Percentiles rank a stretch among this genome's conserved stretches.
Evolutionary conservation across 2,113 vertebrate genomes (phyloP).

Genomic region (Verasper variegatus): DNA sequence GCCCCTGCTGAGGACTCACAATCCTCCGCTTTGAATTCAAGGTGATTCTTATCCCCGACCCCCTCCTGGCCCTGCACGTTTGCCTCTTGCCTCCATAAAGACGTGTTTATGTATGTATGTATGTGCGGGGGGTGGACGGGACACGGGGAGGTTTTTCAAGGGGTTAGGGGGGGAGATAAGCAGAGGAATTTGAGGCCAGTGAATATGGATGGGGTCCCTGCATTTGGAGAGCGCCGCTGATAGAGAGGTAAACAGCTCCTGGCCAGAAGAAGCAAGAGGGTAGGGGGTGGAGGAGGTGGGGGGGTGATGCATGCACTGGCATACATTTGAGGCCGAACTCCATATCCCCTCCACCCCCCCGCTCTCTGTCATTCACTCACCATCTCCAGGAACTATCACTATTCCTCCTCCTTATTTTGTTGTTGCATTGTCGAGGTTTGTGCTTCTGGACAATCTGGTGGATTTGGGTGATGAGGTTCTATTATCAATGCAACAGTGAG

Average conservation of each 20-base stretch:
- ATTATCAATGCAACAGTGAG: slow-evolving; percentile 41
- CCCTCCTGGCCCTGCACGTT: slow-evolving; percentile 69
- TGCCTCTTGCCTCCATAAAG: slow-evolving; percentile 84
- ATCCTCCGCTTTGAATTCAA: slow-evolving; percentile 87
- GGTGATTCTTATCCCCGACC: slow-evolving; percentile 83
- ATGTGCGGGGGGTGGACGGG: slow-evolving; percentile 77
- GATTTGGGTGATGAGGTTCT: slow-evolving; percentile 51
- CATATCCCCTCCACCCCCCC: slow-evolving; percentile 46
- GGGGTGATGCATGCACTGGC: slow-evolving; percentile 76
- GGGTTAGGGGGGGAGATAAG: slow-evolving; percentile 82
- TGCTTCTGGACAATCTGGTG: slow-evolving; percentile 47
- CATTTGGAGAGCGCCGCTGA: slow-evolving; percentile 80
- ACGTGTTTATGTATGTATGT: slow-evolving; percentile 86
- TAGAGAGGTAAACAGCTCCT: slow-evolving; percentile 86
- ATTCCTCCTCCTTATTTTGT: slow-evolving; percentile 63
- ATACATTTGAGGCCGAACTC: slow-evolving; percentile 77
- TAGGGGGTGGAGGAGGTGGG: slow-evolving; percentile 40
- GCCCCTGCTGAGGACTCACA: slow-evolving; percentile 72
- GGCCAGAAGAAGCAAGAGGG: slow-evolving; percentile 63
- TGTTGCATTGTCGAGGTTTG: slow-evolving; percentile 39
- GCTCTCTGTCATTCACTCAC: slow-evolving; percentile 55
- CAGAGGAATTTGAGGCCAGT: slow-evolving; percentile 84
- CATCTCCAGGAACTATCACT: slow-evolving; percentile 69
- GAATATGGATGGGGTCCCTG: slow-evolving; percentile 85
- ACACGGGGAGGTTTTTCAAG: slow-evolving; percentile 79